Base-by-base conservation (phyloP, 2,113 vertebrate genomes). In the Oryzias curvinotus region DNA sequence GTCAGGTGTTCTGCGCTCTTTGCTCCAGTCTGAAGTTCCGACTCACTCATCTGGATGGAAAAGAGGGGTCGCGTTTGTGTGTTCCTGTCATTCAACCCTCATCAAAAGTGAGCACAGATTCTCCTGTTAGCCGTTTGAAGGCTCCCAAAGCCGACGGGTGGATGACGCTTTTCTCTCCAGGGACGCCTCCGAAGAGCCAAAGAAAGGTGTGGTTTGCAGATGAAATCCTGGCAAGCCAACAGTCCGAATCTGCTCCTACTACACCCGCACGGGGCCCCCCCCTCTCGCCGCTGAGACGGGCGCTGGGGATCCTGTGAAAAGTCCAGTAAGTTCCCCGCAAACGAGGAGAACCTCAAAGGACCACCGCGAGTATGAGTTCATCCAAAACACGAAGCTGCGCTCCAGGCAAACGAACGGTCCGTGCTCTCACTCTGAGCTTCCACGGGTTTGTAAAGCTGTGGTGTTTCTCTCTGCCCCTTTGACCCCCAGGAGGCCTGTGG, bases 121-220 rank as follows among this genome's bases (percentile, higher is more conserved):
- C 5, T 41, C 16, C 15, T 23, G 16, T 0, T 61, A 30, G 14
- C 2, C 15, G 13, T 72, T 10, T 52, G 21, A 25, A 48, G 26
- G 1, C 26, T 5, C n/a, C 14, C 14, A 21, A 50, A 6, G 13
- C 14, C 4, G 25, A 17, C 4, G 18, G 5, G 14, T 21, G 14
- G 26, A 19, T 16, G 3, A 46, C 15, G 17, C n/a, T 66, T 14
- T 52, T 52, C 0, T 30, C 47, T 17, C 17, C 78, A 93, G 92
- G 82, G 50, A 89, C 88, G 2, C 86, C 90, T 62, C 94, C 95
- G 17, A 92, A 94, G 82, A 95, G 95, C 43, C 96, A 93, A 77
- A 93, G 96, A 74, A 94, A 94, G 86, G 97, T 99, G 89, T 98
- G 96, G 97, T 99, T 99, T 90, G 95, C 96, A 48, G 97, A 99